Evolutionary conservation across 2,888 invertebrate genomes (phyloP), one percentile per base, ranked within the genome.

Genomic region (Drosophila incognita): DNA sequence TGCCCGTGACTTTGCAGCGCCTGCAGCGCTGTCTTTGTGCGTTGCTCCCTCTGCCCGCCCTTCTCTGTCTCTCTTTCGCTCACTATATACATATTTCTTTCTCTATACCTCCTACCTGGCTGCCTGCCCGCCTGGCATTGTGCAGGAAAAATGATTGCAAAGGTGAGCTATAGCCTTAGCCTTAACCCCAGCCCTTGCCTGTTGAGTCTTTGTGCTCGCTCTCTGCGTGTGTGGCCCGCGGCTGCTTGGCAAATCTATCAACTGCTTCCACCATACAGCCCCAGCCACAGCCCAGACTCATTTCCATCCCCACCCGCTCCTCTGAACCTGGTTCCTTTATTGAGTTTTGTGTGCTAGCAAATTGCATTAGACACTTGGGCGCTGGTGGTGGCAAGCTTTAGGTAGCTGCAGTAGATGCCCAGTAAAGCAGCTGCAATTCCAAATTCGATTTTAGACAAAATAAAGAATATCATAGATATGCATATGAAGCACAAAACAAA

Each of bases 321-420:
- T 27, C n/a, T 42, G 11, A 31, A 11, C 29, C 58, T 56, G 70
- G 69, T 58, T 82, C 59, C 81, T 77, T 85, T 87, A 86, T 86
- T 88, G 83, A 88, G 84, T 86, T 85, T 83, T 81, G 87, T 79
- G 70, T 76, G 78, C 86, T 52, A 66, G 82, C 83, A 85, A 85
- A 85, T 88, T 88, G 85, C 87, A 85, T 85, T 88, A 85, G 86
- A 86, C 88, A 88, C 88, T 83, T 75, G 83, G 49, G 42, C 75
- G 51, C 62, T 42, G 69, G 33, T 57, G 63, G 57, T 62, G 74
- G 78, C 67, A 67, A 64, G 78, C 79, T 79, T 79, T 75, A 63
- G 71, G 59, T 54, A 63, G 57, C 66, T 67, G 48, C 31, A 58
- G 36, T 56, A 67, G 10, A 42, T 57, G 48, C 36, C 42, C 49